Evolutionary conservation across 2,797 vertebrate genomes (phyloP), one percentile per base, ranked within the genome.

Genomic region (Alectoris magna): DNA sequence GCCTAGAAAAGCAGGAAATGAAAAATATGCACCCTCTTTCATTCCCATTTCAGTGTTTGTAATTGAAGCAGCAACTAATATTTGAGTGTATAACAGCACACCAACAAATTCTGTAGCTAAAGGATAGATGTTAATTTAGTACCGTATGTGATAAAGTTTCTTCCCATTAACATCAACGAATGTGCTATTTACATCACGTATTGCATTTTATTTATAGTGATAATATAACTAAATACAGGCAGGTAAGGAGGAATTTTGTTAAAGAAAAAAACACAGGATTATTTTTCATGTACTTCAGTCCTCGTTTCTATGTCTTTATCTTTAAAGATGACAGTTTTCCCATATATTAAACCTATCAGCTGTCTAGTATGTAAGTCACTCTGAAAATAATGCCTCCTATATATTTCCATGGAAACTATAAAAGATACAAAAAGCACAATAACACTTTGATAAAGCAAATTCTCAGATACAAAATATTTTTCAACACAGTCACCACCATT

Each of bases 151-250:
- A 63, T 77, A 87, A 27, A 75, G 51, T 51, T 49, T 83, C 24
- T 93, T 75, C 34, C 84, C 26, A 76, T 79, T 92, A 94, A 66
- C 46, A 74, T 81, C 53, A 96, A 91, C 94, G 95, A 93, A 72
- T 74, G 67, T 39, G 38, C 34, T 74, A 67, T 82, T 70, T 95
- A 80, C 62, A 87, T 14, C 18, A 88, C 87, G 80, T 10, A 85
- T 59, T 44, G 48, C 18, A 23, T 34, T 91, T 87, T 15, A 87
- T 41, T 90, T 92, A 63, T 43, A 92, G 26, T 46, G 51, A 22
- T 91, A 49, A 91, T 92, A 79, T 74, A 92, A 90, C 66, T 80
- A 91, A 91, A 87, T 27, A 46, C 86, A 87, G 75, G 48, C 44
- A 82, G 39, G 7, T 41, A 81, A 77, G 34, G 31, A 82, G 22